Evolutionary conservation across 1,140 invertebrate genomes (phyloP).

Genomic region (Akabosia matsudoensis): DNA sequence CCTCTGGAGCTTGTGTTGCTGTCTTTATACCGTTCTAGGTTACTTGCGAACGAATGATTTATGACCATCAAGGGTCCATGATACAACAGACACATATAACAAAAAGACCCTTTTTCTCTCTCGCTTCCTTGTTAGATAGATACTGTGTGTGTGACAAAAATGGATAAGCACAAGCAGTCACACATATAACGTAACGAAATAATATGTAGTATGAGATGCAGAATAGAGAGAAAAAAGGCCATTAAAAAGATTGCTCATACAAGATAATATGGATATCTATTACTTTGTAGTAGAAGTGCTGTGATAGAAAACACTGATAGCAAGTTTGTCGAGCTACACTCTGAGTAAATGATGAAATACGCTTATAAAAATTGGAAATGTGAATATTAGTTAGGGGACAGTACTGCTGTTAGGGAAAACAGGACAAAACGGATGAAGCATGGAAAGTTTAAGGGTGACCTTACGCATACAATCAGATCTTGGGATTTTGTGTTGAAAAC

Average conservation of each 20-base stretch:
- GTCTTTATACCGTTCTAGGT: background rate
- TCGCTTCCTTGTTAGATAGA: slow-evolving; percentile 23
- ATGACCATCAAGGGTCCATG: slow-evolving; percentile 43
- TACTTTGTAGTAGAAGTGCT: background rate
- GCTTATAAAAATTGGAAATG: background rate
- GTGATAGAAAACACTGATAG: slow-evolving; percentile 5
- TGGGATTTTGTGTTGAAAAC: background rate
- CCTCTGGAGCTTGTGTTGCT: background rate
- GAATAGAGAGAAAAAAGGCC: background rate
- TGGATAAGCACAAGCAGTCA: background rate
- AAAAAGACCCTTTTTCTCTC: slow-evolving; percentile 31
- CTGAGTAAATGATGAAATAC: background rate
- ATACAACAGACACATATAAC: background rate
- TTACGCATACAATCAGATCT: background rate
- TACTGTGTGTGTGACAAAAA: slow-evolving; percentile 15
- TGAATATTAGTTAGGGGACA: background rate
- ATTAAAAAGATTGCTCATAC: slow-evolving; percentile 21
- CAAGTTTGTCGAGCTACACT: background rate
- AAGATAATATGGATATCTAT: slow-evolving; percentile 23
- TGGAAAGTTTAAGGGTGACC: background rate
- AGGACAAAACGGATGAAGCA: background rate
- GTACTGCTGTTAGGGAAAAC: background rate
- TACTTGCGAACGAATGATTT: slow-evolving; percentile 41
- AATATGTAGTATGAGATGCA: background rate
- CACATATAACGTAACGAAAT: background rate